Conservation (phyloP, 2,888 invertebrate genomes). For the Platycheirus rosarum region DNA sequence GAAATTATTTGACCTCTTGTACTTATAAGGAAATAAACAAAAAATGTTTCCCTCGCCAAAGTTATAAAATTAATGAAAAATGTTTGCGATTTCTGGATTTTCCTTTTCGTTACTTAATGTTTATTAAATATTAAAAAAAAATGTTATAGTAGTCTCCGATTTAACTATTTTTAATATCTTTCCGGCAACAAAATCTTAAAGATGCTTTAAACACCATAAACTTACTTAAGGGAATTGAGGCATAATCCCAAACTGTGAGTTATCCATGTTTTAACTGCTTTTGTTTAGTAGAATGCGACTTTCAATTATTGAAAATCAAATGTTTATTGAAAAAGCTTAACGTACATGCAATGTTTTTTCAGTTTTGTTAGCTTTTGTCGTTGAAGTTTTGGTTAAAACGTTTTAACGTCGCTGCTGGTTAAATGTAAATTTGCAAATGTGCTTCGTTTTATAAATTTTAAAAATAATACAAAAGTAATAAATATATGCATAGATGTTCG, state of each 20-base stretch:
- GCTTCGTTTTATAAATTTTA: neutral
- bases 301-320: neutral
- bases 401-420: neutral
- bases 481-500: too few relatives aligned
- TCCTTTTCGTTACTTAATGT: too few relatives aligned
- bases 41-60: too few relatives aligned
- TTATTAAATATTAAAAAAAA: too few relatives aligned
- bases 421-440: neutral
- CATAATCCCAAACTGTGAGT: neutral
- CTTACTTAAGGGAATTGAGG: neutral
- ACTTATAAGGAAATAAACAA: neutral
- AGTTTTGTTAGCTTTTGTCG: neutral
- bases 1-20: constrained; percentile 16
- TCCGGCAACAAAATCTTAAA: neutral
- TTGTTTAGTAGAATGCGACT: neutral
- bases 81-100: constrained; percentile 6
- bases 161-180: too few relatives aligned
- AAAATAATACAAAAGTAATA: too few relatives aligned
- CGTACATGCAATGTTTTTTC: neutral
- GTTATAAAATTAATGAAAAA: too few relatives aligned
- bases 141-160: too few relatives aligned
- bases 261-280: constrained; percentile 2
- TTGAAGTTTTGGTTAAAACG: too few relatives aligned
- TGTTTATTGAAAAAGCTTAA: neutral
- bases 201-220: neutral